Evolutionary conservation across 2,113 vertebrate species (phyloP), one percentile per base, ranked within the genome.

Genomic region (Baryphthengus martii): DNA sequence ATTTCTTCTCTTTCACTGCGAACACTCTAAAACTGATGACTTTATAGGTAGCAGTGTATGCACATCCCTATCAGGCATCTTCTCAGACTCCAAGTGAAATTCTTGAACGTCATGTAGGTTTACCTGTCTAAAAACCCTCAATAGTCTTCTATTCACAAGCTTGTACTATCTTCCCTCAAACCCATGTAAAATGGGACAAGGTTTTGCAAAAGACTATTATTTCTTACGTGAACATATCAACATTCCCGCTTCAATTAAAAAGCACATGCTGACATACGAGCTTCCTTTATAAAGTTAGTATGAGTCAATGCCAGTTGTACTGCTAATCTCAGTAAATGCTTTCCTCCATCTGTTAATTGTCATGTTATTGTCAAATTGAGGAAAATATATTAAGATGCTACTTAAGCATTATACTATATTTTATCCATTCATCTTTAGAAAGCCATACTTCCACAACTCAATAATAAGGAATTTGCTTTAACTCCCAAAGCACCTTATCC

Each of bases 301-400:
- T 85, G 67, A 91, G 45, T 91, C 62, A 93, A 62, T 55, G 50
- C 66, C 37, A 80, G 85, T 66, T 21, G 39, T 35, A 76, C 19
- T 85, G 62, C 71, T 85, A 88, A 90, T 72, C 67, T 76, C 63
- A 83, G 72, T 86, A 84, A 86, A 93, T 76, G 75, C 28, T 62
- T 83, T 37, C 9, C 21, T 91, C 89, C 62, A 85, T 78, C 91
- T 92, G 87, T 65, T 90, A 95, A 90, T 80, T 92, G 86, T 52
- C 73, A 82, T 52, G 31, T 21, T 65, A 89, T 9, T 91, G 94
- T 79, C 71, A 94, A 85, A 79, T 12, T 55, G 37, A 92, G 19
- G 15, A 42, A 58, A 93, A 83, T 29, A 79, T 47, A 75, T 53
- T 93, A 83, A 73, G 35, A 47, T 13, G 5, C 33, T 78, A 21